Percentiles rank a stretch among this genome's conserved stretches.
phyloP scores from a whole-genome alignment of 2,888 invertebrate genomes.

The Agrotis ipsilon region DNA sequence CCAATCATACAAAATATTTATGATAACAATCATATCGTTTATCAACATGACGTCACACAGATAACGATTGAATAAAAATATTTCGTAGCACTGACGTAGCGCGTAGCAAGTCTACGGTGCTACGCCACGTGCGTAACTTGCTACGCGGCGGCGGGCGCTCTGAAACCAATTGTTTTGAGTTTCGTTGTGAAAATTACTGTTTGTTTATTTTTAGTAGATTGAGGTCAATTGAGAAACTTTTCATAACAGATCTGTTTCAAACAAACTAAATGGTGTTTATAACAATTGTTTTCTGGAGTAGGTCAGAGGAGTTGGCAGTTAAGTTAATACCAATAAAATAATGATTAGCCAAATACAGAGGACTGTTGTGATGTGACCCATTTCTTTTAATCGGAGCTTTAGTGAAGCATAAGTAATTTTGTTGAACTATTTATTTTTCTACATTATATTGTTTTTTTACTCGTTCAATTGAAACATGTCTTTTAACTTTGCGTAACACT shows the following conservation, averaged over 20 bases:
- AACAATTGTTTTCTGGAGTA: constrained; percentile 20
- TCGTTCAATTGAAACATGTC: neutral
- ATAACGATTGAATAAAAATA: neutral
- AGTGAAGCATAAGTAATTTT: too few species aligned
- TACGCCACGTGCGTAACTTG: constrained; percentile 41
- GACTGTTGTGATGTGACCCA: neutral
- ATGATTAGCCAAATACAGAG: constrained; percentile 10
- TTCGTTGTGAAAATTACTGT: neutral
- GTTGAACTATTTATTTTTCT: too few species aligned
- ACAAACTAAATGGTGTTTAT: constrained; percentile 17
- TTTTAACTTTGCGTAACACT: too few species aligned
- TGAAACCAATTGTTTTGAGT: neutral
- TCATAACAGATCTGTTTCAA: neutral
- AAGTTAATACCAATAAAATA: constrained; percentile 15
- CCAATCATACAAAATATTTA: neutral
- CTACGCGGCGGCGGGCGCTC: constrained; percentile 5
- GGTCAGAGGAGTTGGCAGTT: constrained; percentile 33
- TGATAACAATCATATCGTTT: neutral
- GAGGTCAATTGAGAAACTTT: constrained; percentile 13
- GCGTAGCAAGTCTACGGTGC: constrained; percentile 60
- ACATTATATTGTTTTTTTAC: neutral
- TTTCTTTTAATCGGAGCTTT: constrained; percentile 13
- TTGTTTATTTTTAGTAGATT: constrained; percentile 5
- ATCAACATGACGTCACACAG: constrained; percentile 20
- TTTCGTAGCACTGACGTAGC: constrained; percentile 58